These are phyloP conservation scores for Seriola dumerili DNA, from an alignment of 2,113 vertebrate genomes.

Conservation along the genomic window DNA sequence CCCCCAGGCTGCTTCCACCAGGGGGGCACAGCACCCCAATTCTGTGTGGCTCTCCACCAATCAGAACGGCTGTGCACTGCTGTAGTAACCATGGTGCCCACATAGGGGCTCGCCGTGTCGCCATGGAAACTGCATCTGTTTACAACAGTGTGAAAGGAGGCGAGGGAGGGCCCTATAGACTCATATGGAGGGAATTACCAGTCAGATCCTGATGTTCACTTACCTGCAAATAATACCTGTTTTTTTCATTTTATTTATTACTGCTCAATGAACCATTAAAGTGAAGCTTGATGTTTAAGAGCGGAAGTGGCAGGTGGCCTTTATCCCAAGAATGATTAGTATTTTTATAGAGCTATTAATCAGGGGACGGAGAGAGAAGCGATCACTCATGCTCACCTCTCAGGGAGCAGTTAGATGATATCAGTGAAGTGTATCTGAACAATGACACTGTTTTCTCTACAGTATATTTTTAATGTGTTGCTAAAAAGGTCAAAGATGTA, in stretches of 20 bases:
- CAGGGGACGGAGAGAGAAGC: conserved; percentile 15
- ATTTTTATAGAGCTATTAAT: conserved; percentile 56
- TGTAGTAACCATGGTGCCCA: conserved; percentile 86
- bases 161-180: conserved; percentile 49
- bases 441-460: neutral
- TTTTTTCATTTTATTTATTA: conserved; percentile 26
- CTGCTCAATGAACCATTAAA: conserved; percentile 33
- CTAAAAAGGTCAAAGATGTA: neutral
- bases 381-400: neutral
- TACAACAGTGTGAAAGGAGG: conserved; percentile 82
- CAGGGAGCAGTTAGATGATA: conserved; percentile 10
- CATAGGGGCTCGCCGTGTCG: conserved; percentile 83
- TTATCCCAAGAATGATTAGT: conserved; percentile 16
- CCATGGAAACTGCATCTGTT: conserved; percentile 96
- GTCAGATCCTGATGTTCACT: conserved; percentile 24
- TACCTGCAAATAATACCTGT: conserved; percentile 18
- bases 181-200: conserved; percentile 24
- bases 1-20: conserved; percentile 60
- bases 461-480: neutral
- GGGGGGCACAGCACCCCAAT: conserved; percentile 66
- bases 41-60: conserved; percentile 76
- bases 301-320: conserved; percentile 44
- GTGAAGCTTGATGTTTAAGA: conserved; percentile 30
- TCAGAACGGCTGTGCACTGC: conserved; percentile 64
- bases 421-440: neutral